Evolutionary conservation across 2,113 vertebrate species (phyloP).

Genomic region (Cyanocitta stelleri): DNA sequence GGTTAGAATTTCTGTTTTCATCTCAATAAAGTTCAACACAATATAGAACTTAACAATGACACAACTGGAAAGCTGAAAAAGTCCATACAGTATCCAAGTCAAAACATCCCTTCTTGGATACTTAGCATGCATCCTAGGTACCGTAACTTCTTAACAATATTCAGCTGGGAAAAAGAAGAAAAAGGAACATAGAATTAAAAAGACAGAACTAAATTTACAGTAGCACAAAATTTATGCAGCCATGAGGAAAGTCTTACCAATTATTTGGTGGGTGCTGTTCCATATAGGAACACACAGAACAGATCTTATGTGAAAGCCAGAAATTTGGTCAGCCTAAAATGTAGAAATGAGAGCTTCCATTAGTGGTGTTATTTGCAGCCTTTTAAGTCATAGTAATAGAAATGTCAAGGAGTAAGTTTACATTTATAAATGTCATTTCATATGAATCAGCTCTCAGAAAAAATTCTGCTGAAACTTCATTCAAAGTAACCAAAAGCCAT

Average conservation of each 20-base stretch:
- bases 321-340: constrained; percentile 92
- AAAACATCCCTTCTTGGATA: constrained; percentile 27
- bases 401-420: background rate
- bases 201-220: background rate
- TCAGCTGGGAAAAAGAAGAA: background rate
- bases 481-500: background rate
- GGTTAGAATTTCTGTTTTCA: background rate
- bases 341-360: constrained; percentile 48
- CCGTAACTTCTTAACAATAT: background rate
- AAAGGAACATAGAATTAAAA: background rate
- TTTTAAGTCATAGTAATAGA: background rate
- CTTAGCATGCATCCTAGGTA: constrained; percentile 10
- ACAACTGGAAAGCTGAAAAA: background rate
- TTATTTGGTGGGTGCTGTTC: constrained; percentile 99
- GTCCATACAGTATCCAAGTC: background rate
- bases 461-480: background rate
- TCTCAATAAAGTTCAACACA: background rate
- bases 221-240: background rate
- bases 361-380: background rate
- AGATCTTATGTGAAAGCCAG: constrained; percentile 95
- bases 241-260: constrained; percentile 79
- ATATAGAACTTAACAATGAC: background rate
- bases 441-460: background rate
- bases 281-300: constrained; percentile 98
- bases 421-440: background rate